phyloP scores from a whole-genome alignment of 2,797 vertebrate genomes.

The Lepus oiostolus region DNA sequence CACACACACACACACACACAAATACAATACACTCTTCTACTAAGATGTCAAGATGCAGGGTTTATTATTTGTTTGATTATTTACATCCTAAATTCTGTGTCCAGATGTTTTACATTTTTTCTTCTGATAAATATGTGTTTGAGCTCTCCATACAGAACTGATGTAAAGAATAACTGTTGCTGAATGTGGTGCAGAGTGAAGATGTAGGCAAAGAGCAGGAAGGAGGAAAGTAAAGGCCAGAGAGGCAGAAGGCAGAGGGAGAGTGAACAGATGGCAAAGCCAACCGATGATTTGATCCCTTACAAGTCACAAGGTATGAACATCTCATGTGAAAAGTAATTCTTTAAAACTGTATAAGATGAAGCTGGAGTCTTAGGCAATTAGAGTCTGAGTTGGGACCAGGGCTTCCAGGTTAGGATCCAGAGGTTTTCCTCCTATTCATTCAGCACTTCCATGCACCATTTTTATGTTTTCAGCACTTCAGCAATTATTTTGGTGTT shows the following conservation, averaged over 20 bases:
- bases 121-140: neutral
- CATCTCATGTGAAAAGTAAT: neutral
- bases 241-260: too few relatives aligned
- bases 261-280: neutral
- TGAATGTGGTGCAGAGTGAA: accelerated
- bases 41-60: neutral
- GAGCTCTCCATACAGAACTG: neutral
- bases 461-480: neutral
- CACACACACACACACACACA: neutral
- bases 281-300: accelerated
- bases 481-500: too few relatives aligned
- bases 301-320: accelerated
- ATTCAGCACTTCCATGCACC: accelerated
- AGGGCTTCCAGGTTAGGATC: neutral
- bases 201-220: neutral
- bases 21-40: neutral
- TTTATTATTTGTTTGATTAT: neutral
- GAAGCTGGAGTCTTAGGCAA: too few relatives aligned
- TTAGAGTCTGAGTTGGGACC: too few relatives aligned
- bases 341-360: neutral
- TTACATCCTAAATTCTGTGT: neutral
- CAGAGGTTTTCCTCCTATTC: neutral
- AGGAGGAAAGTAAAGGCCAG: neutral
- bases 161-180: neutral
- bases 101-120: neutral